Evolutionary conservation across 2,888 invertebrate species (phyloP).

Genomic region (Notodonta dromedarius): DNA sequence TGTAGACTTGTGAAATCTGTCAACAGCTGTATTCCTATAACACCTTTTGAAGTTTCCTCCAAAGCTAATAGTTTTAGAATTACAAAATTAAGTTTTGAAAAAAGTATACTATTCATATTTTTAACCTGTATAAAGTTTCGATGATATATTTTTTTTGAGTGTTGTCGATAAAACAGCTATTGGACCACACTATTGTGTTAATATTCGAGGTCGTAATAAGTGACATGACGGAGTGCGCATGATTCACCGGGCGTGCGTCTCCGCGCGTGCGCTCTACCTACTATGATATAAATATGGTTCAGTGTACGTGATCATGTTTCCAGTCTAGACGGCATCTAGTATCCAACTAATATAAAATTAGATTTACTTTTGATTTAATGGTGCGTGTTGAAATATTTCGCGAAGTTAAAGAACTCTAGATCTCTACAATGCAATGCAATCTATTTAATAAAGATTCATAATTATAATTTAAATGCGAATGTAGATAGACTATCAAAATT

Average conservation of each 20-base stretch:
- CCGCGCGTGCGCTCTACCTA: slow-evolving; percentile 53
- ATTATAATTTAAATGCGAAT: background rate
- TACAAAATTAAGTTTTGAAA: too few relatives aligned
- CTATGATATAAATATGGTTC: slow-evolving; percentile 23
- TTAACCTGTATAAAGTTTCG: background rate
- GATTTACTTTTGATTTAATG: background rate
- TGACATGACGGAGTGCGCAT: slow-evolving; percentile 72
- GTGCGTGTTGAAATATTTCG: background rate
- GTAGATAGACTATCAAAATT: background rate
- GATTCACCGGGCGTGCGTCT: slow-evolving; percentile 65
- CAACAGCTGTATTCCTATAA: too few relatives aligned
- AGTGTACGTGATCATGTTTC: slow-evolving; percentile 32
- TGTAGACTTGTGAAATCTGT: too few relatives aligned
- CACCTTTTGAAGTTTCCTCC: too few relatives aligned
- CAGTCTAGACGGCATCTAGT: slow-evolving; percentile 28
- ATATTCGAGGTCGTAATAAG: slow-evolving; percentile 71
- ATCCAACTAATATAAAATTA: slow-evolving; percentile 9
- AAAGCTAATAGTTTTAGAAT: too few relatives aligned
- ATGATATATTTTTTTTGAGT: background rate
- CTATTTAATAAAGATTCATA: background rate
- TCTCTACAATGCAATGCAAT: background rate
- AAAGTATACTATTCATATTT: too few relatives aligned
- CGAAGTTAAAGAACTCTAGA: background rate
- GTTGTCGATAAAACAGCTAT: slow-evolving; percentile 45
- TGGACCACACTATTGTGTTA: slow-evolving; percentile 49